phyloP scores from a whole-genome alignment of 2,888 invertebrate species.

The Temnothorax unifasciatus region DNA sequence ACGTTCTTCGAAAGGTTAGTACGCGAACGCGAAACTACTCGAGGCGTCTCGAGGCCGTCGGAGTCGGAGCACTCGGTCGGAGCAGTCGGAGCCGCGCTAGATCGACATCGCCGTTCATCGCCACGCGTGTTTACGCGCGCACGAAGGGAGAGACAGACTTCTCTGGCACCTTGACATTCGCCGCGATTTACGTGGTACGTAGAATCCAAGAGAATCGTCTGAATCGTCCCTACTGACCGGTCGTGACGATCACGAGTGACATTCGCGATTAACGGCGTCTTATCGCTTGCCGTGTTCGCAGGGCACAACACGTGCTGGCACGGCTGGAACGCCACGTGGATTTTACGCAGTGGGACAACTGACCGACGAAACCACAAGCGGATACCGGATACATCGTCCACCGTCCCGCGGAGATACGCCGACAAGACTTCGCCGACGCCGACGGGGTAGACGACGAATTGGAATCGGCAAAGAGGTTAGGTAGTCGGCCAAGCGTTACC shows the following conservation, averaged over 20 bases:
- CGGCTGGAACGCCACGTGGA: slow-evolving; percentile 78
- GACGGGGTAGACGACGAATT: background rate
- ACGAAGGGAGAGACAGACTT: background rate
- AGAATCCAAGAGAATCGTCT: slow-evolving; percentile 37
- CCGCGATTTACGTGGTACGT: slow-evolving; percentile 59
- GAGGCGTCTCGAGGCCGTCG: slow-evolving; percentile 29
- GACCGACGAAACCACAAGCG: slow-evolving; percentile 26
- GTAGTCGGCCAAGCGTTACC: background rate
- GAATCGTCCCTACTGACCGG: background rate
- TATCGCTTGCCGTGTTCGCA: slow-evolving; percentile 63
- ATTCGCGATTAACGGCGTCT: background rate
- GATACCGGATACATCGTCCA: background rate
- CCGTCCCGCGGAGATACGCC: background rate
- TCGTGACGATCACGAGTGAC: background rate
- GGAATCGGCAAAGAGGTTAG: slow-evolving; percentile 7
- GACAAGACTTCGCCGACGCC: background rate
- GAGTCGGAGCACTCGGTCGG: no score
- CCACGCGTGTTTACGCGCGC: background rate
- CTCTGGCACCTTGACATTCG: background rate
- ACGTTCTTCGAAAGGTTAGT: slow-evolving; percentile 76
- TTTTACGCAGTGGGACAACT: slow-evolving; percentile 68
- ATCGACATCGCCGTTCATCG: slow-evolving; percentile 42
- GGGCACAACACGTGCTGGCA: slow-evolving; percentile 71
- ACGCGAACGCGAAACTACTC: slow-evolving; percentile 45
- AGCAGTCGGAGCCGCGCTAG: no score